Percentiles rank a stretch among this genome's conserved stretches.
These are phyloP conservation scores for Marmota flaviventris DNA, from an alignment of 2,113 vertebrate genomes.

Conservation along the genomic window DNA sequence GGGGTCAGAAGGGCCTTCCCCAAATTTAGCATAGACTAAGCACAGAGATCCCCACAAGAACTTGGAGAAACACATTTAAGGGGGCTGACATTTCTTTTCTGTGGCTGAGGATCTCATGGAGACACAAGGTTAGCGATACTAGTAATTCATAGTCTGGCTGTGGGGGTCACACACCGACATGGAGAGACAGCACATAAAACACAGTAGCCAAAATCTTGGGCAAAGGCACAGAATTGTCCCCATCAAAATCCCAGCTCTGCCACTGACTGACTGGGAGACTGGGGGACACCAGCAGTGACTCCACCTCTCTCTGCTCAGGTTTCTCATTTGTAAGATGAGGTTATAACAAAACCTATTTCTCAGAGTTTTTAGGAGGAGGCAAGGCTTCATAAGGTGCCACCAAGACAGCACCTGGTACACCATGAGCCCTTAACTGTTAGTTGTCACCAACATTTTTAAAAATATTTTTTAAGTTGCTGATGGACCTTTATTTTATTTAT, in stretches of 20 bases:
- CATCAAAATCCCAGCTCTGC: neutral
- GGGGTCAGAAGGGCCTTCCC: neutral
- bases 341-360: neutral
- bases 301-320: neutral
- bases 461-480: no score
- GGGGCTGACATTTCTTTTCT: neutral
- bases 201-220: neutral
- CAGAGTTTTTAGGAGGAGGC: neutral
- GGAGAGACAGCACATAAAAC: neutral
- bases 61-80: neutral
- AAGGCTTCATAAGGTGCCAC: neutral
- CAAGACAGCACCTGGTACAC: neutral
- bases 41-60: neutral
- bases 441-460: neutral
- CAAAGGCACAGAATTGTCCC: neutral
- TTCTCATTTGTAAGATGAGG: neutral
- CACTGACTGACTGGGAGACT: no score
- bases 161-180: neutral
- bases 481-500: no score
- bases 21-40: neutral
- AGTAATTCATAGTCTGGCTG: neutral
- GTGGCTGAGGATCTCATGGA: neutral
- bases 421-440: neutral
- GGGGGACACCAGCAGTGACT: neutral
- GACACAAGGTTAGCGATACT: neutral